Percentiles rank a stretch among this genome's conserved stretches.
Evolutionary conservation across 2,797 vertebrate genomes (phyloP).

Genomic region (Clamator glandarius): DNA sequence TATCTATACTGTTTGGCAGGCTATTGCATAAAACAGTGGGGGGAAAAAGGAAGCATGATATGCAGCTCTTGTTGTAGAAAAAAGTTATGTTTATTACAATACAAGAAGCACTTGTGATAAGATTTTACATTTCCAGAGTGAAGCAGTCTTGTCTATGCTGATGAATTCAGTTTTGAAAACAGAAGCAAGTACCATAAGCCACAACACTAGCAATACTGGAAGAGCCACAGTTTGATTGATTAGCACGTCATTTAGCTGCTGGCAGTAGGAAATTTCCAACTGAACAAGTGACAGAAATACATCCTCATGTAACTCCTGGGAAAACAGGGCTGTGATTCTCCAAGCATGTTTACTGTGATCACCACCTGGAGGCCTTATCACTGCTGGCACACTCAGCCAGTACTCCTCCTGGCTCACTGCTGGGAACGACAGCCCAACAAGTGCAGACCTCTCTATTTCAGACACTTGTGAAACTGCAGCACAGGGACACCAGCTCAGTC

Average conservation of each 20-base stretch:
- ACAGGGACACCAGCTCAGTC: not conserved
- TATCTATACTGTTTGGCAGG: not conserved
- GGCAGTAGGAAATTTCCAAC: not conserved
- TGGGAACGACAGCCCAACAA: not conserved
- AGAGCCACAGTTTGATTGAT: not conserved
- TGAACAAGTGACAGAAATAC: not conserved
- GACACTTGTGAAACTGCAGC: not conserved
- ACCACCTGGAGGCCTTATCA: constrained; percentile 30
- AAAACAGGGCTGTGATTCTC: not conserved
- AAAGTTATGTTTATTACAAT: not conserved
- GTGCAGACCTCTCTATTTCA: not conserved
- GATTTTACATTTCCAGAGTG: not conserved
- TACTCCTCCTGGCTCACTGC: not conserved
- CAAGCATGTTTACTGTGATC: not conserved
- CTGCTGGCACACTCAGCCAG: not conserved
- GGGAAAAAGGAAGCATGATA: not conserved
- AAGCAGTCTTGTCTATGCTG: not conserved
- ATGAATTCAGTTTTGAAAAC: not conserved
- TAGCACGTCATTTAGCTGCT: not conserved
- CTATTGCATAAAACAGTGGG: not conserved
- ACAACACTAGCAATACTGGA: not conserved
- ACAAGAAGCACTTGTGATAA: not conserved
- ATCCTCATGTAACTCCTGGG: not conserved
- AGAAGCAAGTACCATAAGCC: not conserved
- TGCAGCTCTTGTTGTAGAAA: not conserved